Conservation (phyloP, 2,113 vertebrate genomes). For the Ciconia boyciana region DNA sequence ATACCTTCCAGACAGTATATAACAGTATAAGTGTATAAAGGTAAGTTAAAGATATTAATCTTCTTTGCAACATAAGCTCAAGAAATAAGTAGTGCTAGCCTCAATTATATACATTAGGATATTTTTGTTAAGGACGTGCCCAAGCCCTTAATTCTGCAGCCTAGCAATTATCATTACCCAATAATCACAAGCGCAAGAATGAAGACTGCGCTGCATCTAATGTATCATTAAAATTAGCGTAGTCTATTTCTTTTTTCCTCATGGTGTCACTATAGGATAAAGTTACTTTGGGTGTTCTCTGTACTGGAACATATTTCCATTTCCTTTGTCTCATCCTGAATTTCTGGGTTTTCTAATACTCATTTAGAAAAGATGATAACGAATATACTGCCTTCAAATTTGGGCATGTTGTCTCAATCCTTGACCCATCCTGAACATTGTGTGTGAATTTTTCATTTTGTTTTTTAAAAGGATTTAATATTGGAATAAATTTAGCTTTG, state of each 20-base stretch:
- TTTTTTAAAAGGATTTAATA: background rate
- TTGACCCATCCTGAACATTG: background rate
- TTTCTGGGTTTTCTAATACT: background rate
- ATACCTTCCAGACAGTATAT: background rate
- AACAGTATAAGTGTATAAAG: background rate
- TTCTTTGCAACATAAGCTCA: background rate
- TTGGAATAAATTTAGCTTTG: background rate
- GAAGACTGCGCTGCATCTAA: background rate
- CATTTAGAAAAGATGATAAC: background rate
- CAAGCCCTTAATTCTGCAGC: background rate
- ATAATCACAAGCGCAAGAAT: background rate
- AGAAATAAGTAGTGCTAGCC: background rate
- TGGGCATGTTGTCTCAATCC: background rate
- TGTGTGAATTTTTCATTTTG: accelerated
- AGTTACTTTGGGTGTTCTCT: background rate
- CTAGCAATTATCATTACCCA: background rate
- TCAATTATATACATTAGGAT: background rate
- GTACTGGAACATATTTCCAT: background rate
- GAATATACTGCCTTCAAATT: background rate
- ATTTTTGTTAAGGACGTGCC: background rate
- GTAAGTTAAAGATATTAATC: background rate
- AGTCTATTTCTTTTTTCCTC: conserved; percentile 32
- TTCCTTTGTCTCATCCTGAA: background rate
- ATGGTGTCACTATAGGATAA: conserved; percentile 63
- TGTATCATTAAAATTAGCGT: background rate